Conservation (phyloP, 2,797 vertebrate species). For the Dromococcyx pavoninus region DNA sequence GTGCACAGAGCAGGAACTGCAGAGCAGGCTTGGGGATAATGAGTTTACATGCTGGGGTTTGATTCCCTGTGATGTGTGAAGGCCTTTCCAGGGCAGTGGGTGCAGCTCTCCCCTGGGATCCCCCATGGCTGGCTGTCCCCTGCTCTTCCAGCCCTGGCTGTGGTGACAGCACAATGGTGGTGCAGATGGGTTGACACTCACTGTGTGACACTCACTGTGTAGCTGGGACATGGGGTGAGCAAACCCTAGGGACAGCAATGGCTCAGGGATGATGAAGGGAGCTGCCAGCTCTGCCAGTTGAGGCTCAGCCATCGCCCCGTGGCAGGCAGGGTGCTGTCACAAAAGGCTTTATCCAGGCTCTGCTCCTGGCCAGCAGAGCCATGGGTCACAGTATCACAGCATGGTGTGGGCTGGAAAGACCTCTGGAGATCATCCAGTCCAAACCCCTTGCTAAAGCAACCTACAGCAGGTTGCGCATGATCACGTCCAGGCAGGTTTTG, state of each 20-base stretch:
- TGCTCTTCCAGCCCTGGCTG: not conserved
- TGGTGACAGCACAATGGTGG: rapidly evolving
- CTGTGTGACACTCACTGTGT: not conserved
- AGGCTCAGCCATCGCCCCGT: not conserved
- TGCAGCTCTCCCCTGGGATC: not conserved
- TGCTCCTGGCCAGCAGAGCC: not conserved
- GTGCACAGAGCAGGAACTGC: rapidly evolving
- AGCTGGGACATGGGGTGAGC: not conserved
- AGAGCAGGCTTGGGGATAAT: not conserved
- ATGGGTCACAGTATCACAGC: too few relatives aligned
- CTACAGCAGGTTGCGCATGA: too few relatives aligned
- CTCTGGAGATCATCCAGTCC: too few relatives aligned
- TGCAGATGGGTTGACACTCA: not conserved
- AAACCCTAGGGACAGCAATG: not conserved
- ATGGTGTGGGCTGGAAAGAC: too few relatives aligned
- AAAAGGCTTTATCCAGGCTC: not conserved
- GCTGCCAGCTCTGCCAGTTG: not conserved
- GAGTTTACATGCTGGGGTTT: not conserved
- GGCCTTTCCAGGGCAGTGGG: not conserved
- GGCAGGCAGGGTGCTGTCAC: not conserved
- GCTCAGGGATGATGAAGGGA: not conserved
- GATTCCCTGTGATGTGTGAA: not conserved
- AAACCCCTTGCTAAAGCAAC: too few relatives aligned
- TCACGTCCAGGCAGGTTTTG: too few relatives aligned
- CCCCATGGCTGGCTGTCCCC: not conserved